Percentiles rank a stretch among this genome's conserved stretches.
Evolutionary conservation across 2,113 vertebrate genomes (phyloP).

Genomic region (Chascanopsetta lugubris): DNA sequence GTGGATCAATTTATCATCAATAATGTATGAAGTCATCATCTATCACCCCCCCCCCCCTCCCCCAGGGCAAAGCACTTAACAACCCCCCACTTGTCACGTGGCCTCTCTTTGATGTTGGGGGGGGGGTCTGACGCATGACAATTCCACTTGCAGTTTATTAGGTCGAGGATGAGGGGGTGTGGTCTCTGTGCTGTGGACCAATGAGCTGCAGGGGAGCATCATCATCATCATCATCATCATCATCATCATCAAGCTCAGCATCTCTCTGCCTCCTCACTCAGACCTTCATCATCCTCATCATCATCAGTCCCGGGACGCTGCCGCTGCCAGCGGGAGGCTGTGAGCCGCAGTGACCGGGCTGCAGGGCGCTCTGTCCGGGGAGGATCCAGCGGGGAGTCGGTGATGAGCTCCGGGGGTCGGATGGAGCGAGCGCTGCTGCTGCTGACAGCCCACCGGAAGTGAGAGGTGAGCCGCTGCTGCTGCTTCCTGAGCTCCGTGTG

Average conservation of each 20-base stretch:
- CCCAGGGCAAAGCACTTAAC: not conserved
- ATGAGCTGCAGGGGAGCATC: slow-evolving; percentile 57
- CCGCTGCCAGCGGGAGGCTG: slow-evolving; percentile 20
- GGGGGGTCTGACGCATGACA: slow-evolving; percentile 12
- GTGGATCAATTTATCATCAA: not conserved
- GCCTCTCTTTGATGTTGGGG: slow-evolving; percentile 23
- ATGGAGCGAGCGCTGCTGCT: slow-evolving; percentile 20
- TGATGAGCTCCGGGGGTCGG: slow-evolving; percentile 5
- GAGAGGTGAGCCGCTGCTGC: slow-evolving; percentile 28
- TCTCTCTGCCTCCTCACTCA: slow-evolving; percentile 29
- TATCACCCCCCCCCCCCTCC: not conserved
- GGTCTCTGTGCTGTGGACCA: slow-evolving; percentile 22
- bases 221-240: slow-evolving; percentile 12
- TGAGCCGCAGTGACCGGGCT: not conserved
- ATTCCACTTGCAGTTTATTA: slow-evolving; percentile 32
- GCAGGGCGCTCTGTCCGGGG: not conserved
- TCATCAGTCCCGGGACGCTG: not conserved
- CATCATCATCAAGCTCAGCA: not conserved
- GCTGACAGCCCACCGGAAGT: not conserved
- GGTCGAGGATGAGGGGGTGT: not conserved
- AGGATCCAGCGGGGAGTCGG: not conserved
- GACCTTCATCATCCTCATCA: too few species aligned
- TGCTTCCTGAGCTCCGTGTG: not conserved
- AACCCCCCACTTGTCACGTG: not conserved
- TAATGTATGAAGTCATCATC: too few species aligned